These are phyloP conservation scores for Phacellophora camtschatica DNA, from an alignment of 30 jellyfish, hydroid and myxozoan genomes.

Conservation along the genomic window DNA sequence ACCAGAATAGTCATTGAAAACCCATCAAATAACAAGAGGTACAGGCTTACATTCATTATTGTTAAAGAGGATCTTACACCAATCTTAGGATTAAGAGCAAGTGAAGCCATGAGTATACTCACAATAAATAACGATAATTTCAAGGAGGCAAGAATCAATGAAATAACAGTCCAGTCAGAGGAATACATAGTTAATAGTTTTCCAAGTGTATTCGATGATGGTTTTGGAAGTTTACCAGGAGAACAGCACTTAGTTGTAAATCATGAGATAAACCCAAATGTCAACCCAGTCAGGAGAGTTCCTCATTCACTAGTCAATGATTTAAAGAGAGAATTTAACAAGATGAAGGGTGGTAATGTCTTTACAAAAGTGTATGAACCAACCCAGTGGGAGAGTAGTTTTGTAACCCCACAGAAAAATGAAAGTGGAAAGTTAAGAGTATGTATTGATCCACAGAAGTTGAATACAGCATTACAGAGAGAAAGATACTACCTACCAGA, in stretches of 20 bases:
- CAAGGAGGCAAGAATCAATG: conserved; percentile 45
- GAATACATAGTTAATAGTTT: conserved; percentile 23
- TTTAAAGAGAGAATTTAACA: conserved; percentile 29
- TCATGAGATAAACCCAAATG: conserved; percentile 41
- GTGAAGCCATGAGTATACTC: conserved; percentile 50
- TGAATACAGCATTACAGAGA: conserved; percentile 42
- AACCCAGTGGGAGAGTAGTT: conserved; percentile 36
- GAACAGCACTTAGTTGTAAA: conserved; percentile 45
- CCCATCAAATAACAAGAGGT: conserved; percentile 23
- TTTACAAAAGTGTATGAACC: conserved; percentile 40
- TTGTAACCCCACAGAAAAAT: conserved; percentile 37
- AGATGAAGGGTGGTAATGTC: conserved; percentile 29
- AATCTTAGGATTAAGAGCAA: conserved; percentile 28
- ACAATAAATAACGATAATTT: conserved; percentile 33
- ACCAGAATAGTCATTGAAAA: not conserved
- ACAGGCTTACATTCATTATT: conserved; percentile 37
- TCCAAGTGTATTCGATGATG: conserved; percentile 44
- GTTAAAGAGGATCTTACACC: conserved; percentile 54
- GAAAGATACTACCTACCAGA: conserved; percentile 40
- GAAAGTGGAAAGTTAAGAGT: conserved; percentile 35
- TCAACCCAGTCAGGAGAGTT: conserved; percentile 43
- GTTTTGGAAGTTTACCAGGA: conserved; percentile 39
- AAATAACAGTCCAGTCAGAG: conserved; percentile 42
- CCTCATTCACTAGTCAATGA: conserved; percentile 43
- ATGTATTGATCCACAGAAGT: conserved; percentile 53